Evolutionary conservation across 92 coral and sea anemone species (phyloP), one percentile per base, ranked within the genome.

Genomic region (Phenganax stokvisi): DNA sequence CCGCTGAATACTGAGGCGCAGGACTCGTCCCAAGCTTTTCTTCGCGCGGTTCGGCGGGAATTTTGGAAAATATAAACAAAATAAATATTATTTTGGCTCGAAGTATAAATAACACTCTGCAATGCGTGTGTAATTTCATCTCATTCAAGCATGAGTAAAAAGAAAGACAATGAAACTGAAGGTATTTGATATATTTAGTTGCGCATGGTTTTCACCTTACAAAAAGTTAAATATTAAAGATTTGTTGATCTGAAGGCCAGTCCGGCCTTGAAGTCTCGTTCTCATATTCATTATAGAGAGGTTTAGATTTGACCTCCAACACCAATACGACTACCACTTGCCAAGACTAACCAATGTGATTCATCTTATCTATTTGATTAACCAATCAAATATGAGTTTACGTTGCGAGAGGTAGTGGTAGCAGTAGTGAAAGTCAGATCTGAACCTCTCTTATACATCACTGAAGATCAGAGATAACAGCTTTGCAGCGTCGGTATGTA

Each of bases 101-200:
- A 60, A 57, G 28, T 57, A 25, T 53, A 28, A 0, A 6, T 74
- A 7, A 7, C 67, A 61, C 25, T 12, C 25, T 6, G 28, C 0
- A 17, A 7, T 15, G 20, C 25, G 25, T 61, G 25, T 58, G 13
- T 37, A 2, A 37, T 37, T 37, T 37, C 47, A 61, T 28, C 27
- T 25, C 13, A 75, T 62, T 83, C n/a, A 71, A 86, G 31, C 79
- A 92, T 92, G 97, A 92, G 97, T 80, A 92, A 92, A 70, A 90
- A 87, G 79, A 84, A 89, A n/a, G 97, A 88, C 5, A 71, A 88
- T 57, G 97, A 89, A 79, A 89, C 94, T 92, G 89, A 54, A 61
- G 67, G 29, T 71, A 72, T 8, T 72, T 73, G 13, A 15, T 10
- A 16, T 20, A 20, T 28, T 75, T 8, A 7, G 9, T 56, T 11